Evolutionary conservation across 1,140 invertebrate species (phyloP), one percentile per base, ranked within the genome.

Genomic region (Psix sp.): DNA sequence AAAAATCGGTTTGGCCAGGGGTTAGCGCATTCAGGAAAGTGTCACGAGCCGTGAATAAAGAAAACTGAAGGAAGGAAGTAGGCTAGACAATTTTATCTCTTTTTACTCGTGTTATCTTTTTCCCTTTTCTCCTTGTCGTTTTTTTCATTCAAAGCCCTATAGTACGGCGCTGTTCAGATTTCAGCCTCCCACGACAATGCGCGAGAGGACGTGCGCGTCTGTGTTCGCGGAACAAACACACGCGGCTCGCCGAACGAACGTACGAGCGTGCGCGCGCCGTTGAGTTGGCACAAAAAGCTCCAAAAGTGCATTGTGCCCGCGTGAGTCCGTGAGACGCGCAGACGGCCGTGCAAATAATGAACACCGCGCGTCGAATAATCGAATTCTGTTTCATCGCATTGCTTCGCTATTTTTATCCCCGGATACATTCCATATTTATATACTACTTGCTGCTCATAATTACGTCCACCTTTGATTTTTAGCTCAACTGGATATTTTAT

Each of bases 101-200:
- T 72, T 72, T 71, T 57, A 63, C 20, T 63, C 51, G 59, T 59
- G 59, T 65, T 72, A 57, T 65, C 68, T 65, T 63, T 65, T 59
- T 59, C 51, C 68, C 52, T 70, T 60, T 70, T 66, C 60, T 60
- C 54, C 65, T 60, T 54, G 45, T 66, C 33, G 45, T 57, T 45
- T 52, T 72, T 66, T 60, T 38, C 56, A 54, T 48, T 33, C 48
- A 77, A 74, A 60, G 63, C 74, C 59, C 71, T 76, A 77, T 72
- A 78, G 71, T 78, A 15, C 40, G 40, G 59, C 71, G 72, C 74
- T 77, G 80, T 81, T 81, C 77, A 76, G 79, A 82, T 82, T 81
- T 84, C 77, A 82, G 75, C 79, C 82, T 82, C 81, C 79, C 80
- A 82, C 80, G 79, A 82, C 79, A 82, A 84, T 84, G 78, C 80